Percentiles rank a stretch among this genome's conserved stretches.
These are phyloP conservation scores for Fulmarus glacialis DNA, from an alignment of 2,113 vertebrate species.

Conservation along the genomic window DNA sequence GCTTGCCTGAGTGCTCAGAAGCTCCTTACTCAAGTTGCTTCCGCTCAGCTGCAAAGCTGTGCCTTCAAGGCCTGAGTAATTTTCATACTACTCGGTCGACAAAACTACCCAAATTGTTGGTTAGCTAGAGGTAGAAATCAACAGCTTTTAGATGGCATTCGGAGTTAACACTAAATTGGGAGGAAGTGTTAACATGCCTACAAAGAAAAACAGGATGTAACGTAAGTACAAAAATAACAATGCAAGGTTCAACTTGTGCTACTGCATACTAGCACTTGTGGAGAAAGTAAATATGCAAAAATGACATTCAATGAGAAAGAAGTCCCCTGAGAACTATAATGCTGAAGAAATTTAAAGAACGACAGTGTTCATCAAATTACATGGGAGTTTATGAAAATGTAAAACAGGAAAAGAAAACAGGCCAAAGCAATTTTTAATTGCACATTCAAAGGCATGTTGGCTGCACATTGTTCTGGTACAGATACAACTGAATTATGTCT, in stretches of 20 bases:
- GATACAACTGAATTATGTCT: not conserved
- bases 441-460: not conserved
- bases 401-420: conserved; percentile 34
- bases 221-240: not conserved
- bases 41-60: not conserved
- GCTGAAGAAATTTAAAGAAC: conserved; percentile 33
- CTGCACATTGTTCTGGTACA: not conserved
- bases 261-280: not conserved
- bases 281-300: conserved; percentile 11
- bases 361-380: conserved; percentile 32
- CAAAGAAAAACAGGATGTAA: not conserved
- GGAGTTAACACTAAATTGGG: not conserved
- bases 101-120: not conserved
- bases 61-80: not conserved
- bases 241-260: not conserved
- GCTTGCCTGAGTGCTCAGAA: not conserved
- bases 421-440: conserved; percentile 33
- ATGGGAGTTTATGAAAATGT: not conserved
- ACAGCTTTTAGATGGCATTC: not conserved
- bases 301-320: not conserved
- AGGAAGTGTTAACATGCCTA: not conserved
- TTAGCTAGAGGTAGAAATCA: not conserved
- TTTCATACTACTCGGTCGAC: not conserved
- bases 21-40: not conserved
- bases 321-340: conserved; percentile 4